Evolutionary conservation across 2,113 vertebrate species (phyloP).

Genomic region (Hepsetus odoe): DNA sequence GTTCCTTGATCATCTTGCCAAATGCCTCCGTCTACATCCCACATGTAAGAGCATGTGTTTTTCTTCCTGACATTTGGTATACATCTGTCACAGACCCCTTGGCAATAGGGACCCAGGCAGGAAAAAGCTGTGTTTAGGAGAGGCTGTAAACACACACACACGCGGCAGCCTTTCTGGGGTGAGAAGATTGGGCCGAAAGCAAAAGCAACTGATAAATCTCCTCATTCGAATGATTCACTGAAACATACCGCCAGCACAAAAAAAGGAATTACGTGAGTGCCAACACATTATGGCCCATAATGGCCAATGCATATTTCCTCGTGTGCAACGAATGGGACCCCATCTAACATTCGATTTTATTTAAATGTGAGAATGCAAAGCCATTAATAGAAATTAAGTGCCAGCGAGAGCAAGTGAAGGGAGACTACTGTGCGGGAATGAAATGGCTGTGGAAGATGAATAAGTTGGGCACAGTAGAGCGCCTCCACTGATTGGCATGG

Average conservation of each 20-base stretch:
- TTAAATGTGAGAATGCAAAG: constrained; percentile 71
- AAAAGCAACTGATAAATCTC: constrained; percentile 49
- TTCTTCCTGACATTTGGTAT: background rate
- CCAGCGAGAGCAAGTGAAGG: constrained; percentile 71
- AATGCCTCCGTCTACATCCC: background rate
- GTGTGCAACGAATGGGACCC: constrained; percentile 61
- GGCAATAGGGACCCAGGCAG: background rate
- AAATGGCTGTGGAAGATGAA: constrained; percentile 79
- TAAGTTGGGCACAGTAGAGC: constrained; percentile 77
- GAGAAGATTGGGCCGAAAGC: background rate
- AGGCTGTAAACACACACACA: background rate
- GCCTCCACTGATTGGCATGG: constrained; percentile 76
- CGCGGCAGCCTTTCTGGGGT: background rate
- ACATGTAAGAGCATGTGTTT: too few relatives aligned
- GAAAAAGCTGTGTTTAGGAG: background rate
- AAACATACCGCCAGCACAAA: constrained; percentile 65
- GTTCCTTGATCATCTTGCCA: background rate
- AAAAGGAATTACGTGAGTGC: constrained; percentile 67
- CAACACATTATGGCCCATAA: constrained; percentile 73
- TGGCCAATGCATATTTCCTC: constrained; percentile 76
- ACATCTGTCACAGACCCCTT: background rate
- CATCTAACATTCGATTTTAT: constrained; percentile 65
- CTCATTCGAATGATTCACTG: constrained; percentile 55
- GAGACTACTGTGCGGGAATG: constrained; percentile 68
- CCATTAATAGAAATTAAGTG: constrained; percentile 83